These are phyloP conservation scores for Acropora yongei DNA, from an alignment of 64 coral and sea anemone genomes.

Conservation along the genomic window DNA sequence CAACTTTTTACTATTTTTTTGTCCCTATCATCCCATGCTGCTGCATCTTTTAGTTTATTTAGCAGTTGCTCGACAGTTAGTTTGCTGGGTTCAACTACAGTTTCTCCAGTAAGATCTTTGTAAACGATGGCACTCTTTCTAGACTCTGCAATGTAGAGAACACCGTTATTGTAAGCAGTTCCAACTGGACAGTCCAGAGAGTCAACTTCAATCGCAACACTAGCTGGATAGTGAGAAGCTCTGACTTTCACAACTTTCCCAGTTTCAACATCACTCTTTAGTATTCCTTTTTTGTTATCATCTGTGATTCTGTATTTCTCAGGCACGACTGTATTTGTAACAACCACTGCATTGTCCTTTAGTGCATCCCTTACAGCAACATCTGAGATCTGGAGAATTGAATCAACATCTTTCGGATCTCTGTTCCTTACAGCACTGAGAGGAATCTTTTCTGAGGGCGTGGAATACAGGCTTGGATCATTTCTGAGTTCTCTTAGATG, in stretches of 20 bases:
- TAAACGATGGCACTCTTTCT: slow-evolving; percentile 39
- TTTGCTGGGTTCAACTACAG: slow-evolving; percentile 43
- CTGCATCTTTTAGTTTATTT: slow-evolving; percentile 44
- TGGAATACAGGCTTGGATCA: not conserved
- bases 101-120: slow-evolving; percentile 66
- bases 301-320: slow-evolving; percentile 48
- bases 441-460: not conserved
- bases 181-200: slow-evolving; percentile 54
- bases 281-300: slow-evolving; percentile 31
- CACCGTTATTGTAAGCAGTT: slow-evolving; percentile 37
- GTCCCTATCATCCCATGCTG: slow-evolving; percentile 32
- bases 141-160: slow-evolving; percentile 59
- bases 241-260: slow-evolving; percentile 56
- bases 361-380: not conserved
- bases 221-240: slow-evolving; percentile 56
- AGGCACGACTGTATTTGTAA: slow-evolving; percentile 41
- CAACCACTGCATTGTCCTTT: not conserved
- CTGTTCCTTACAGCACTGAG: not conserved
- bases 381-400: slow-evolving; percentile 20
- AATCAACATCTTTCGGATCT: slow-evolving; percentile 25
- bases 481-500: slow-evolving; percentile 42
- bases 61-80: slow-evolving; percentile 41
- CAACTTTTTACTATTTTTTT: slow-evolving; percentile 37
- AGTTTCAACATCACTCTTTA: slow-evolving; percentile 18
- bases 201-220: slow-evolving; percentile 42